Evolutionary conservation across 2,113 vertebrate genomes (phyloP), one percentile per base, ranked within the genome.

Genomic region (Rhea pennata): DNA sequence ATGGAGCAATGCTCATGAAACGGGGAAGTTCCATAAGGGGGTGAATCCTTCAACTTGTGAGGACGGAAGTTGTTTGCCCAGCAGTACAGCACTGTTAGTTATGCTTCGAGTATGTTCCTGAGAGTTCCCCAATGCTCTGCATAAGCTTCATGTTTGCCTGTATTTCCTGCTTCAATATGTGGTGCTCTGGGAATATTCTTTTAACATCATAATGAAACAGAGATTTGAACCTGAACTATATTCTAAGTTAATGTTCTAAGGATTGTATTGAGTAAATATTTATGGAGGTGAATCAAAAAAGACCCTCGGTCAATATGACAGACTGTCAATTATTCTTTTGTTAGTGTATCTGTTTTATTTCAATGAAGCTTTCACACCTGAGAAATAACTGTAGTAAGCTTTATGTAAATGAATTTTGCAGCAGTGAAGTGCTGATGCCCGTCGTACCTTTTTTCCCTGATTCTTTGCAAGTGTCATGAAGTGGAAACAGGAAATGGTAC

Each of bases 231-330:
- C 91, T 88, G 46, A 91, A 75, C 40, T 93, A 29, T 71, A 73
- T 92, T 79, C 22, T 27, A 76, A 89, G 58, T 86, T 92, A 51
- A 87, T 89, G 54, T 91, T 93, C 81, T 79, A 93, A 93, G 75
- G 33, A 70, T 73, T 79, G 46, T 59, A 24, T 27, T 78, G 67
- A 92, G 90, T 95, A 95, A 95, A 93, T 96, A 95, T 95, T 95
- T 94, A 87, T 71, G 23, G 21, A 82, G 10, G 79, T 94, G 91
- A 80, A 80, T 92, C 64, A 87, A 80, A 95, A 58, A 91, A 93
- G 54, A 31, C 58, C n/a, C 29, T 75, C 2, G 7, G 61, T 93
- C 88, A 93, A 33, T 91, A 78, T 77, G 51, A 74, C 40, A 67
- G 39, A 20, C 59, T 90, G 67, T 78, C 78, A 86, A 67, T 80